Base-by-base conservation (phyloP, 2,888 invertebrate genomes). In the Parthenolecanium corni region DNA sequence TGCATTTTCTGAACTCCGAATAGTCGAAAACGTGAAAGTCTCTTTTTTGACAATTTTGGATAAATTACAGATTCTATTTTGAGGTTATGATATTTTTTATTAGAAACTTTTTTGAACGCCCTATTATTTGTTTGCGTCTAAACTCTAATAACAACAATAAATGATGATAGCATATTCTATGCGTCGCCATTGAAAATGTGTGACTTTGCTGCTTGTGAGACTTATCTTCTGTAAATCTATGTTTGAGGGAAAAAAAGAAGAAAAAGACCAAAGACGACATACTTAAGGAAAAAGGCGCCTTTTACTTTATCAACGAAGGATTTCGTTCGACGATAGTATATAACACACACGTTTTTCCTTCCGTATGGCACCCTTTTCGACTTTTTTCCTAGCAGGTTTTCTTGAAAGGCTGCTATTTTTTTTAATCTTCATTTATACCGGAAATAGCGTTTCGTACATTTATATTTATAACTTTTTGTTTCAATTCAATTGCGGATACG, bases 401-500 rank as follows among this genome's bases (percentile, higher is more conserved):
- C n/a, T n/a, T n/a, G n/a, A n/a, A n/a, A n/a, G n/a, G n/a, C n/a
- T n/a, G n/a, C n/a, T 40, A 24, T 42, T 42, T 24, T 57, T 57
- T n/a, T 21, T n/a, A 38, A 61, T 61, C 61, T 51, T 61, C 61
- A 61, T 61, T 49, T 49, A 51, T 36, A 61, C 61, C 61, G 61
- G 61, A 61, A 61, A 49, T 49, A 49, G 49, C 61, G 49, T 38
- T 61, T 61, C 61, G 61, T 61, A 52, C 36, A 25, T n/a, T 31
- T 52, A 61, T 61, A 61, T 61, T 61, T 61, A 61, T 61, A 61
- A 61, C 61, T 51, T 61, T 61, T 61, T 61, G 61, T 61, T 61
- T 61, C 61, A 61, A 61, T 61, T 61, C 49, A 51, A 61, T 61
- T 61, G 61, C 61, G 61, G 61, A 61, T 57, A 16, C 57, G 57